A percentile compares a stretch with the other conserved stretches of the same genome.
These are phyloP conservation scores for Corynorhinus townsendii DNA, from an alignment of 2,113 vertebrate species.

Conservation along the genomic window DNA sequence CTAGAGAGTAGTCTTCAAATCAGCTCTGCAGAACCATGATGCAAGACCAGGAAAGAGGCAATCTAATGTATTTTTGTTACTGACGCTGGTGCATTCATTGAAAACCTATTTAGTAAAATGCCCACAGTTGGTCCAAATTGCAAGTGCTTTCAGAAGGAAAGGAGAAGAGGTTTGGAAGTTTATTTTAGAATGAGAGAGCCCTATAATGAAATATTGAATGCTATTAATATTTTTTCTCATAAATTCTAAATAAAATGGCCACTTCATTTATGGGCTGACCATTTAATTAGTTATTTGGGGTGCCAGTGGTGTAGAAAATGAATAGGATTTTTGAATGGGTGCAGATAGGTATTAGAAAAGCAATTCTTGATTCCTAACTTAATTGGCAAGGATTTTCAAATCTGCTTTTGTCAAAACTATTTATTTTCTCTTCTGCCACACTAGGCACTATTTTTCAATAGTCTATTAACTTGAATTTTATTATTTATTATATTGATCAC, in stretches of 20 bases:
- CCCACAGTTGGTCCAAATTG: background rate
- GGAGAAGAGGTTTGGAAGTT: background rate
- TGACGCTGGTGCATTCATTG: background rate
- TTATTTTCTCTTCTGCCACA: background rate
- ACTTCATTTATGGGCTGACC: background rate
- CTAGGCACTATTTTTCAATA: background rate
- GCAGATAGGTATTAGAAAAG: background rate
- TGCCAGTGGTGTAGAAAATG: background rate
- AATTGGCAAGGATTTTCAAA: background rate
- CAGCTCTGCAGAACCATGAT: background rate
- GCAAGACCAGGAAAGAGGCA: background rate
- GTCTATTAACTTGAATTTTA: background rate
- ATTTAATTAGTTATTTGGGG: background rate
- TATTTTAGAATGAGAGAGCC: background rate
- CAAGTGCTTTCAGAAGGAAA: background rate
- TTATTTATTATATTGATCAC: background rate
- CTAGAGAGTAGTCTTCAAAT: background rate
- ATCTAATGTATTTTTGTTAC: background rate
- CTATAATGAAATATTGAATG: background rate
- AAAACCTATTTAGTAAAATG: constrained; percentile 1
- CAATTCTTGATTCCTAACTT: background rate
- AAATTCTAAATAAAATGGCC: background rate
- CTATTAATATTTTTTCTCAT: background rate
- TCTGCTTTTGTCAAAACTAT: background rate
- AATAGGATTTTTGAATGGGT: background rate